phyloP scores from a whole-genome alignment of 2,113 vertebrate species.

The Phyllostomus hastatus region DNA sequence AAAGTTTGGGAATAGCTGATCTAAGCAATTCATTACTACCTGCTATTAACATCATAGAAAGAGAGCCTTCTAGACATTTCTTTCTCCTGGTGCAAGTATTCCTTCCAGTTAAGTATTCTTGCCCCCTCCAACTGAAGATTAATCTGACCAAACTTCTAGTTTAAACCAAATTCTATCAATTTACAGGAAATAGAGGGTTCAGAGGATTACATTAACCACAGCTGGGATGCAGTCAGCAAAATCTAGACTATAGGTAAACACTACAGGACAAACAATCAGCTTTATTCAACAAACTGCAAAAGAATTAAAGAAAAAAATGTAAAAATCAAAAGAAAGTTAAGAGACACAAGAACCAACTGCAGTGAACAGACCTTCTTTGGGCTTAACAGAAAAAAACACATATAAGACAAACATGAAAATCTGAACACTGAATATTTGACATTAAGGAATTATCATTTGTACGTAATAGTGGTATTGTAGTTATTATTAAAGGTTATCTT shows the following conservation, averaged over 20 bases:
- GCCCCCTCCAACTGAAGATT: not conserved
- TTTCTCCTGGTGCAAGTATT: not conserved
- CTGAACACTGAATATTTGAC: not conserved
- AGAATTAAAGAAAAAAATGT: not conserved
- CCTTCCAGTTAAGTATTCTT: not conserved
- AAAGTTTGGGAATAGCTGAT: not conserved
- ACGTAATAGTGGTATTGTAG: not conserved
- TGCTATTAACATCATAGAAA: not conserved
- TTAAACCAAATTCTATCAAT: not conserved
- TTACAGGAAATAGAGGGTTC: not conserved
- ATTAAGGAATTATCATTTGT: constrained; percentile 4
- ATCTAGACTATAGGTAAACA: not conserved
- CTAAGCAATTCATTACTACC: not conserved
- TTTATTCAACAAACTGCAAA: constrained; percentile 1
- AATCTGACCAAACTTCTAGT: not conserved
- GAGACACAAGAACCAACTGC: not conserved
- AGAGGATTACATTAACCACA: not conserved
- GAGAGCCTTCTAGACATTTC: not conserved
- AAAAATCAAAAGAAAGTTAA: not conserved
- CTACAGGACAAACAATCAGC: not conserved
- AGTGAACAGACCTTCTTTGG: not conserved
- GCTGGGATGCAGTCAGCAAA: not conserved
- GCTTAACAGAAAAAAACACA: not conserved
- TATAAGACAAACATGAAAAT: not conserved
- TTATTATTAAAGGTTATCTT: not conserved